These are phyloP conservation scores for Spodoptera litura DNA, from an alignment of 1,140 invertebrate genomes.

Conservation along the genomic window DNA sequence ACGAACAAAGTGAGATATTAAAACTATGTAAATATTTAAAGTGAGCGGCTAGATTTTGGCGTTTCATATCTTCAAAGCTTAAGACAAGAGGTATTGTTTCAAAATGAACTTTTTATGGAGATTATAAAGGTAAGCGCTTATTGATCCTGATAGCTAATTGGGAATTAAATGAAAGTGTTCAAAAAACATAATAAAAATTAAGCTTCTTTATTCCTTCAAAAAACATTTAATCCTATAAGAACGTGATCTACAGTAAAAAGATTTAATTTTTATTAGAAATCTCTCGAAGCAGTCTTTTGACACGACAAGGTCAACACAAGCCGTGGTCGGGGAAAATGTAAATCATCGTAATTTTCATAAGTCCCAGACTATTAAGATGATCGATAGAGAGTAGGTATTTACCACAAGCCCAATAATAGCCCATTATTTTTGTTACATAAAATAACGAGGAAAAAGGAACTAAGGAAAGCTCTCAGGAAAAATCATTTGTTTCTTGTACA, in stretches of 20 bases:
- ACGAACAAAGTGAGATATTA: not conserved
- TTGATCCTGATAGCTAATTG: no score
- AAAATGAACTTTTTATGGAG: no score
- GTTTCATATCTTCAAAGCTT: no score
- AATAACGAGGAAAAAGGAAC: not conserved
- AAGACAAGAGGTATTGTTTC: no score
- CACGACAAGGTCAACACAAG: not conserved
- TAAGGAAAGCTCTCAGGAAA: not conserved
- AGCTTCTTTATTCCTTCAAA: not conserved
- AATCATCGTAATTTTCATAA: slow-evolving; percentile 25
- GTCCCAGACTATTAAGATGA: not conserved
- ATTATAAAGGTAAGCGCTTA: no score
- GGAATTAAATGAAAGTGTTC: no score
- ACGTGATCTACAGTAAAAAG: not conserved
- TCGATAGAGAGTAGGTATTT: slow-evolving; percentile 14
- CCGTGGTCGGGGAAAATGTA: not conserved
- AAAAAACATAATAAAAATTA: no score
- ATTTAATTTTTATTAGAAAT: slow-evolving; percentile 15
- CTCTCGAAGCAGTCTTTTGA: slow-evolving; percentile 4
- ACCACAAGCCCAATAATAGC: not conserved
- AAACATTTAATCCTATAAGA: slow-evolving; percentile 2
- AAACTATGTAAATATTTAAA: no score
- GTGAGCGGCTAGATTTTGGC: no score
- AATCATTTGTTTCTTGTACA: not conserved
- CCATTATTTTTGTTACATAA: not conserved